Evolutionary conservation across 2,888 invertebrate genomes (phyloP).

Genomic region (Gymnosoma rotundatum): DNA sequence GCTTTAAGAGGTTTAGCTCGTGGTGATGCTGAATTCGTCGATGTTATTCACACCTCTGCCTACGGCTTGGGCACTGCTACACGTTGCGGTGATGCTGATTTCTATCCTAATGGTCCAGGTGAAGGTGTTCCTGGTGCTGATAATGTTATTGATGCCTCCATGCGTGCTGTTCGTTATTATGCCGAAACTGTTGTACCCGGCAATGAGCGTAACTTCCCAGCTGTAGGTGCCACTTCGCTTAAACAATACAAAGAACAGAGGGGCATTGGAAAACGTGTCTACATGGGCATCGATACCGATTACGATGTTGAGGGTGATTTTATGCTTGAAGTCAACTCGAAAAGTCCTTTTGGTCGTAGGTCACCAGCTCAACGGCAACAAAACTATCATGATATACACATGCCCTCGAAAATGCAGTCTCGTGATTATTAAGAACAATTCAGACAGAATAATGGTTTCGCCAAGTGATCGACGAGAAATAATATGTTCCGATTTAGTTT

Average conservation of each 20-base stretch:
- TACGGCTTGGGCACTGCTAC: conserved; percentile 76
- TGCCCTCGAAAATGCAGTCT: conserved; percentile 42
- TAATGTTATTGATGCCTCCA: conserved; percentile 78
- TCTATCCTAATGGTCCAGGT: conserved; percentile 79
- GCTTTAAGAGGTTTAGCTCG: conserved; percentile 76
- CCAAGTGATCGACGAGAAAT: not conserved
- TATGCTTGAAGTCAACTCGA: conserved; percentile 78
- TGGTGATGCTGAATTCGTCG: conserved; percentile 81
- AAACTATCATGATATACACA: conserved; percentile 74
- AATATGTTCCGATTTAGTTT: not conserved
- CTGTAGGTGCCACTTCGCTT: conserved; percentile 78
- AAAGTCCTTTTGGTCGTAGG: conserved; percentile 78
- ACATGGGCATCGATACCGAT: conserved; percentile 79
- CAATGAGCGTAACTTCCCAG: conserved; percentile 80
- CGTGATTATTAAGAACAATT: conserved; percentile 38
- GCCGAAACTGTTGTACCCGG: conserved; percentile 81
- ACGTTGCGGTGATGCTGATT: conserved; percentile 79
- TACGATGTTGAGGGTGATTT: conserved; percentile 78
- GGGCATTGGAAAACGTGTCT: conserved; percentile 77
- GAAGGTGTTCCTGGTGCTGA: conserved; percentile 77
- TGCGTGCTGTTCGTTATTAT: conserved; percentile 79
- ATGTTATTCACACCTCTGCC: conserved; percentile 79
- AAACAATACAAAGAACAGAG: conserved; percentile 77
- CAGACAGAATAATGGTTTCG: not conserved
- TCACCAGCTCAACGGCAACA: conserved; percentile 76